Conservation (phyloP, 2,888 invertebrate species). For the Oasisia sp. region DNA sequence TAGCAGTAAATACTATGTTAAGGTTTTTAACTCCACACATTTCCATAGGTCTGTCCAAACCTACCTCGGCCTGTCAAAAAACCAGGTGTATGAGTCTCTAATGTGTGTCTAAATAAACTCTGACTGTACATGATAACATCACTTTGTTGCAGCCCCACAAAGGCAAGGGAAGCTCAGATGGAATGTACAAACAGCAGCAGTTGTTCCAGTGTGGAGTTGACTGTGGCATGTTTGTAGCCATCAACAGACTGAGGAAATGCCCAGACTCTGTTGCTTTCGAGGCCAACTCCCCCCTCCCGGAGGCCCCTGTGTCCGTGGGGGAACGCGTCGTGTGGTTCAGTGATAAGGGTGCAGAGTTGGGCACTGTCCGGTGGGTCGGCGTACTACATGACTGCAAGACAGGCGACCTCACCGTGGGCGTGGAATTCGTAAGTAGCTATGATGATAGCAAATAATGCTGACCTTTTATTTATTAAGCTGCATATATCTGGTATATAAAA, state of each 20-base stretch:
- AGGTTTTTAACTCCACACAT: no score
- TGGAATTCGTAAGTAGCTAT: conserved; percentile 69
- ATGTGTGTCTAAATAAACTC: not conserved
- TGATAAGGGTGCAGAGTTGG: conserved; percentile 68
- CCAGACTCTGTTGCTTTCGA: not conserved
- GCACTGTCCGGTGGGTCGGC: conserved; percentile 70
- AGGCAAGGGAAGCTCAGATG: conserved; percentile 36
- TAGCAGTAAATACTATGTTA: no score
- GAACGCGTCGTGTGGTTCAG: conserved; percentile 70
- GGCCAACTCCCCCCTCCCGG: conserved; percentile 1
- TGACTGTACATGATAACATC: not conserved
- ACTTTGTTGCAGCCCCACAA: conserved; percentile 33
- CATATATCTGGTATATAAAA: no score
- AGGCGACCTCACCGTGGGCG: conserved; percentile 69
- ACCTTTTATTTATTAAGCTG: no score
- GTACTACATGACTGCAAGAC: conserved; percentile 62
- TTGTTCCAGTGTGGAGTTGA: conserved; percentile 28
- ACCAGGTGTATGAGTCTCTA: no score
- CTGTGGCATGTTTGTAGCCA: conserved; percentile 33
- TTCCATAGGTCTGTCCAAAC: no score
- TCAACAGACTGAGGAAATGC: conserved; percentile 30
- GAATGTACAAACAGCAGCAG: conserved; percentile 30
- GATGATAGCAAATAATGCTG: not conserved
- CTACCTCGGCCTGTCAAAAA: no score
- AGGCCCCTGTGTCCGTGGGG: conserved; percentile 52